A percentile compares a stretch with the other conserved stretches of the same genome.
These are phyloP conservation scores for Eupithecia vulgata DNA, from an alignment of 2,888 invertebrate genomes.

Conservation along the genomic window DNA sequence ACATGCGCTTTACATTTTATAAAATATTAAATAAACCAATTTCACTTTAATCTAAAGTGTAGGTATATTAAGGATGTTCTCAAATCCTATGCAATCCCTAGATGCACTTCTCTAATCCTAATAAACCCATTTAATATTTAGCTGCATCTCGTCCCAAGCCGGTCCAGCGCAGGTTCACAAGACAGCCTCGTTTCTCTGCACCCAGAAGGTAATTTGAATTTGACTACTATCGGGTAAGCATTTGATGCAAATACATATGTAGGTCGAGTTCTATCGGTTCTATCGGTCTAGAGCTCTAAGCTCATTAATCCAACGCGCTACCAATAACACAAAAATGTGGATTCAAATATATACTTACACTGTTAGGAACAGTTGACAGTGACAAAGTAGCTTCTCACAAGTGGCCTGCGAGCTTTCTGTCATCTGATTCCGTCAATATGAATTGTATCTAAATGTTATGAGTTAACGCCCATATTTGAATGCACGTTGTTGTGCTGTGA, in stretches of 20 bases:
- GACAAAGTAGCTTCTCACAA: too few relatives aligned
- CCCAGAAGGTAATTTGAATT: slow-evolving; percentile 7
- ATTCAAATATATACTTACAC: too few relatives aligned
- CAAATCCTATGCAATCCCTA: slow-evolving; percentile 5
- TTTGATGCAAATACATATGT: not conserved
- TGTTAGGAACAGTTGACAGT: too few relatives aligned
- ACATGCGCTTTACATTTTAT: not conserved
- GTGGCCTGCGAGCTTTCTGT: too few relatives aligned
- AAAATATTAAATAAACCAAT: not conserved
- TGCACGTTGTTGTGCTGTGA: too few relatives aligned
- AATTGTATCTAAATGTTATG: too few relatives aligned
- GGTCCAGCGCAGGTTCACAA: not conserved
- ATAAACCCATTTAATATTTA: slow-evolving; percentile 18
- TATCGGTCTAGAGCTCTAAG: not conserved
- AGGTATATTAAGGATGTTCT: not conserved
- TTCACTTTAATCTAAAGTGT: slow-evolving; percentile 6
- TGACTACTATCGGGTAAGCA: not conserved
- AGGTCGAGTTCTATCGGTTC: not conserved
- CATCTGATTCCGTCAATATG: too few relatives aligned
- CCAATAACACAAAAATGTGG: not conserved
- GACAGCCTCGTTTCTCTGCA: not conserved
- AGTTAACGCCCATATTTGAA: too few relatives aligned
- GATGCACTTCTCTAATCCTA: slow-evolving; percentile 9
- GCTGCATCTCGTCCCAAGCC: not conserved
- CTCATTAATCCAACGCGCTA: too few relatives aligned